Evolutionary conservation across 1,140 invertebrate genomes (phyloP).

Genomic region (Panonychus citri): DNA sequence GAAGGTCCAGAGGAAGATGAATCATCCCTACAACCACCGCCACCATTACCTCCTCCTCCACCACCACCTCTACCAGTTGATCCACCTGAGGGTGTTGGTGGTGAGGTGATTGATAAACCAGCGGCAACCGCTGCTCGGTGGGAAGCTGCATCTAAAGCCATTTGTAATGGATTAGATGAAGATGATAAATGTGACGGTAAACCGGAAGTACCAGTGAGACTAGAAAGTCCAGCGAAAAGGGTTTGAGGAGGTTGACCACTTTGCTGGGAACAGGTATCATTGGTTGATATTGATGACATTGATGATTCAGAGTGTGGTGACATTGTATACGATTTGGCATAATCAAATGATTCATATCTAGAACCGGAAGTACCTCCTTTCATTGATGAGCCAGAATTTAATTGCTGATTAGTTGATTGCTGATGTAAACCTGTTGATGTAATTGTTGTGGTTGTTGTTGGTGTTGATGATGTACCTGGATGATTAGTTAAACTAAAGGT

Average conservation of each 20-base stretch:
- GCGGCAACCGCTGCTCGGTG: slow-evolving; percentile 2
- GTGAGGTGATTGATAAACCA: not conserved
- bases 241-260: not conserved
- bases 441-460: slow-evolving; percentile 7
- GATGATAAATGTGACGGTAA: not conserved
- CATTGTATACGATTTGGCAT: slow-evolving; percentile 2
- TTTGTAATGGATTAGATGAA: slow-evolving; percentile 4
- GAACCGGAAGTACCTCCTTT: too few relatives aligned
- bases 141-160: slow-evolving; percentile 7
- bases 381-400: too few relatives aligned
- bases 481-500: too few relatives aligned
- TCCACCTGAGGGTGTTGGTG: not conserved
- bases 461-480: not conserved
- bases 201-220: not conserved
- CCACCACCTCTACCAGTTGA: not conserved
- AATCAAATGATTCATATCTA: not conserved
- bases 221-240: slow-evolving; percentile 6
- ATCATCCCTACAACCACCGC: not conserved
- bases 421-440: not conserved
- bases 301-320: slow-evolving; percentile 8
- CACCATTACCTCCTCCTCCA: not conserved
- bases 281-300: slow-evolving; percentile 8
- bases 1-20: not conserved
- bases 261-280: not conserved
- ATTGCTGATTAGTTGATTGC: too few relatives aligned